A percentile compares a stretch with the other conserved stretches of the same genome.
These are phyloP conservation scores for Kryphioiulus occultus DNA, from an alignment of 2,888 invertebrate species.

Conservation along the genomic window DNA sequence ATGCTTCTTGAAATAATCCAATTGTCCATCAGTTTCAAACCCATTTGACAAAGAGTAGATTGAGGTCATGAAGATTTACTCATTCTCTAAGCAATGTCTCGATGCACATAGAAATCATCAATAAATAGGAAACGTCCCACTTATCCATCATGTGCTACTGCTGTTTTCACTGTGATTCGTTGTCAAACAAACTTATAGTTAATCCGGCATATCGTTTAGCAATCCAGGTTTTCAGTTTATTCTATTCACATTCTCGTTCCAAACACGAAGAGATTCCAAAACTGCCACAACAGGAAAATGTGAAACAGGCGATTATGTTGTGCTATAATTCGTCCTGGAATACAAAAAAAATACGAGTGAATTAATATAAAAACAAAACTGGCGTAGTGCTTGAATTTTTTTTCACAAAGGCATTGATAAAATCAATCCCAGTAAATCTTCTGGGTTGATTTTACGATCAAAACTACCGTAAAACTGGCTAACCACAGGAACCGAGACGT, in stretches of 20 bases:
- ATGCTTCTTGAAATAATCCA: background rate
- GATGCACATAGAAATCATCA: too few species aligned
- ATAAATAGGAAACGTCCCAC: too few species aligned
- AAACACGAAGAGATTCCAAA: background rate
- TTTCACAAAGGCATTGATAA: background rate
- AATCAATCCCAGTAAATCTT: slow-evolving; percentile 20
- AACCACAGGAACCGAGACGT: slow-evolving; percentile 5
- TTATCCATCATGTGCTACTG: too few species aligned
- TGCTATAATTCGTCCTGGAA: too few species aligned
- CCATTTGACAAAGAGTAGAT: too few species aligned
- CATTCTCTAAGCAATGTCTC: too few species aligned
- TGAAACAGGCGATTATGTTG: too few species aligned
- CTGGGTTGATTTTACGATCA: background rate
- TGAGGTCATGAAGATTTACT: too few species aligned
- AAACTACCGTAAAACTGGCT: background rate
- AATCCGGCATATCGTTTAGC: too few species aligned
- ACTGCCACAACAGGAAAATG: too few species aligned
- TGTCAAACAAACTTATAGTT: too few species aligned
- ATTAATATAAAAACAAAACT: background rate
- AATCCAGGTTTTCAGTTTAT: background rate
- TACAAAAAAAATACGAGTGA: background rate
- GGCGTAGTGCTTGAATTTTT: background rate
- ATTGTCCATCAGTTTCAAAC: background rate
- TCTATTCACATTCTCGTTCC: background rate
- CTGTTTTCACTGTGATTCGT: too few species aligned